phyloP scores from a whole-genome alignment of 2,888 invertebrate genomes.

The Nemotelus nigrinus region DNA sequence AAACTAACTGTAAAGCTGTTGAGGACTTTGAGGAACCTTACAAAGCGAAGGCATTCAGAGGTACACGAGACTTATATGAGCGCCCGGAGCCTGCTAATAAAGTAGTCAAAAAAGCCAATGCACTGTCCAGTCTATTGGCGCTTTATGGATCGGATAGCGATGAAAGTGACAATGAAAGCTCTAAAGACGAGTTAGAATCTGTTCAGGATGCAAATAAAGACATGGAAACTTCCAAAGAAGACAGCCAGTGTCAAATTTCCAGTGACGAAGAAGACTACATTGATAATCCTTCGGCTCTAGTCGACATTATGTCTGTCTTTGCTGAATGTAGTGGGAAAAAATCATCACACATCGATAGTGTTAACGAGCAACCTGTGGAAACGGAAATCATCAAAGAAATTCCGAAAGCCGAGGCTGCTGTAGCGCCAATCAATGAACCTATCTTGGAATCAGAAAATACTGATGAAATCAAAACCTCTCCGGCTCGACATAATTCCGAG shows the following conservation, averaged over 20 bases:
- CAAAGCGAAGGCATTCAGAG: constrained; percentile 45
- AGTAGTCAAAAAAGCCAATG: constrained; percentile 49
- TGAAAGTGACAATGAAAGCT: constrained; percentile 13
- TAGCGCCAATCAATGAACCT: no score
- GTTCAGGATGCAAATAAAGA: neutral
- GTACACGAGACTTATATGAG: constrained; percentile 47
- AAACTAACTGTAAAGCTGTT: neutral
- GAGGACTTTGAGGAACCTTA: neutral
- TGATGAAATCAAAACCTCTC: neutral
- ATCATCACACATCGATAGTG: no score
- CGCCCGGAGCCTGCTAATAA: constrained; percentile 27
- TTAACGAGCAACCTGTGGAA: neutral
- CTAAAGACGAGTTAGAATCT: neutral
- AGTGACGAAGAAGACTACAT: constrained; percentile 31
- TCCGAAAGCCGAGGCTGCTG: neutral
- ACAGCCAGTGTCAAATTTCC: constrained; percentile 7
- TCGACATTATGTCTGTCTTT: neutral
- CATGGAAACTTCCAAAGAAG: neutral
- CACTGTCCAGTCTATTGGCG: constrained; percentile 57
- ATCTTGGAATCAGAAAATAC: no score
- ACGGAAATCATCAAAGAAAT: neutral
- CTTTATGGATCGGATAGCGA: constrained; percentile 58
- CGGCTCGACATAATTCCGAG: neutral
- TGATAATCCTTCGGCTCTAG: neutral
- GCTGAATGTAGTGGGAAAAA: neutral